Evolutionary conservation across 64 coral and sea anemone genomes (phyloP).

Genomic region (Porites lutea): DNA sequence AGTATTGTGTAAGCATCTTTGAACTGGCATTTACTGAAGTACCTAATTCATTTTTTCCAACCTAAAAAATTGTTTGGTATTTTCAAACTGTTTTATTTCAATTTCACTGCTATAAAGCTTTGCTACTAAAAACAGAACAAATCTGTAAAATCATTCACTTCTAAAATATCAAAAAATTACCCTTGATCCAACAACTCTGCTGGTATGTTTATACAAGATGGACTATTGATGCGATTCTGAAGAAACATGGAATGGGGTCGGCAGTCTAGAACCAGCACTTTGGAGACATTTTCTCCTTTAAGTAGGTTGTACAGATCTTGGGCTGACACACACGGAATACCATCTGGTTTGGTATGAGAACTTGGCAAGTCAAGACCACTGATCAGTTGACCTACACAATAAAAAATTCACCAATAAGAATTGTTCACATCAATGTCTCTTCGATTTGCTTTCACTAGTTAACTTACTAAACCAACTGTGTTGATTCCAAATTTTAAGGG

Average conservation of each 20-base stretch:
- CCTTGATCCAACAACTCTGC: constrained; percentile 70
- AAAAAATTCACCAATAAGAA: not conserved
- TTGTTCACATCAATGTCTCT: no score
- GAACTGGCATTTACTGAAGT: no score
- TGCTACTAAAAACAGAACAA: no score
- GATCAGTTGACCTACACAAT: not conserved
- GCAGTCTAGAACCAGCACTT: constrained; percentile 74
- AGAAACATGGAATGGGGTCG: constrained; percentile 63
- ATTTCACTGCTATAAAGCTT: no score
- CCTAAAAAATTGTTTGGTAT: no score
- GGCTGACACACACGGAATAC: constrained; percentile 45
- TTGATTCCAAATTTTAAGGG: no score
- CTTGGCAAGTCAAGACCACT: not conserved
- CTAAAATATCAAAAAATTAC: constrained; percentile 11
- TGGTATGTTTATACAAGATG: constrained; percentile 82
- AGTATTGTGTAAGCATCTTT: no score
- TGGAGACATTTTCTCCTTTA: not conserved
- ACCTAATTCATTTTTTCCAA: no score
- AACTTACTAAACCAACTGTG: no score
- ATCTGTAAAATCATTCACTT: no score
- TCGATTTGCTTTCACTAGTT: no score
- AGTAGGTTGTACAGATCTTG: constrained; percentile 43
- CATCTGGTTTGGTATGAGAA: not conserved
- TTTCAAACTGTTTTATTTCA: no score
- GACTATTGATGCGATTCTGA: constrained; percentile 47